Evolutionary conservation across 2,797 vertebrate genomes (phyloP), one percentile per base, ranked within the genome.

Genomic region (Emydoidea blandingii): DNA sequence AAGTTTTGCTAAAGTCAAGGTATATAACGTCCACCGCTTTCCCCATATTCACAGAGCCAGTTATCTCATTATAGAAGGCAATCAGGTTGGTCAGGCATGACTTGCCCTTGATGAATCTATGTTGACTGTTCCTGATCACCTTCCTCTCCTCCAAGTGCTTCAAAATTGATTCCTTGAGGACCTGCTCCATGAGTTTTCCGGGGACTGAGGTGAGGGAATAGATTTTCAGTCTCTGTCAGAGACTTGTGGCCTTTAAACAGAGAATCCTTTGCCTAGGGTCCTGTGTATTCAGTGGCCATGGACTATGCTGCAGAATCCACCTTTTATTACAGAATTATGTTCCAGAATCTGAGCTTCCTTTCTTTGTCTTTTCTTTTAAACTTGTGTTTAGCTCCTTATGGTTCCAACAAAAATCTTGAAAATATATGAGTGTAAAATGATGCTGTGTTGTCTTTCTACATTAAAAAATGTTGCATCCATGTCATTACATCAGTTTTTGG

Each of bases 401-500:
- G 31, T 84, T 84, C n/a, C 79, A 93, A 86, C 53, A 10, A 8
- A 18, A 37, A 4, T 23, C 56, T 65, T 90, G 19, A 79, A 78
- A 86, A 83, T 27, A 4, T 25, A 81, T 5, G n/a, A 50, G 59
- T 68, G 72, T 23, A 82, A 92, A 88, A 12, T 74, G 74, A 87
- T 92, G 41, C 16, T 76, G 56, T 88, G 85, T 72, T 37, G 86
- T 79, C 68, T 90, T 95, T 91, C 47, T 14, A 34, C 47, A 50
- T 76, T 93, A 74, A 79, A 59, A 83, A 96, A 81, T 34, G 90
- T 96, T 90, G 65, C 50, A 81, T 79, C 93, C 88, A 96, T 93
- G 91, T 85, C 94, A 95, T 93, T 94, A 56, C 3, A 87, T 91
- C 92, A 90, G 94, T 93, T 92, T 96, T 95, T 95, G 41, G 59